Conservation (phyloP, 1,140 invertebrate genomes). For the Meloidogyne exigua region DNA sequence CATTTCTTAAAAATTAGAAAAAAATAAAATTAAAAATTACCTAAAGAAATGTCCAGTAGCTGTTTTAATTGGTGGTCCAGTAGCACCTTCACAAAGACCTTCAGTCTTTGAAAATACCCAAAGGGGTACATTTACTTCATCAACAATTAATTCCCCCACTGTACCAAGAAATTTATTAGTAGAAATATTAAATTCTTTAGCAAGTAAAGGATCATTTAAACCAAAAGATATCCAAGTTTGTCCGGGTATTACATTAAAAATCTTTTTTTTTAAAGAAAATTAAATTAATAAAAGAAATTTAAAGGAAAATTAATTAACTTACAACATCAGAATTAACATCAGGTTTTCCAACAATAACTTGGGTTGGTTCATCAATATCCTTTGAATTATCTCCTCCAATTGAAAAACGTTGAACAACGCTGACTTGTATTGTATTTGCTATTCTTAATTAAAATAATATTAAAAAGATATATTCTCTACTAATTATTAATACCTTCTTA, state of each 20-base stretch:
- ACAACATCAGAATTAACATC: slow-evolving; percentile 46
- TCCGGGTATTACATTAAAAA: slow-evolving; percentile 61
- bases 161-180: slow-evolving; percentile 56
- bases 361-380: slow-evolving; percentile 47
- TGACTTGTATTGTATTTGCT: slow-evolving; percentile 57
- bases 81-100: slow-evolving; percentile 56
- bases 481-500: slow-evolving; percentile 24
- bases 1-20: slow-evolving; percentile 50
- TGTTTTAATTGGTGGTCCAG: slow-evolving; percentile 35
- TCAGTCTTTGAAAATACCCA: slow-evolving; percentile 52
- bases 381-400: slow-evolving; percentile 43
- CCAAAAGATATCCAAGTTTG: slow-evolving; percentile 54
- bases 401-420: slow-evolving; percentile 52
- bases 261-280: slow-evolving; percentile 4
- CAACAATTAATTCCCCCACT: slow-evolving; percentile 54
- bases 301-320: not conserved
- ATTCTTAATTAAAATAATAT: slow-evolving; percentile 28
- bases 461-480: not conserved
- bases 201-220: slow-evolving; percentile 26
- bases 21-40: slow-evolving; percentile 32
- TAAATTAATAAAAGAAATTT: no score
- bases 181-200: slow-evolving; percentile 47
- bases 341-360: slow-evolving; percentile 50
- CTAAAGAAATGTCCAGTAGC: slow-evolving; percentile 58
- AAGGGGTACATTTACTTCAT: slow-evolving; percentile 51